phyloP scores from a whole-genome alignment of 2,888 invertebrate genomes.

The Drosophila buzzatii region DNA sequence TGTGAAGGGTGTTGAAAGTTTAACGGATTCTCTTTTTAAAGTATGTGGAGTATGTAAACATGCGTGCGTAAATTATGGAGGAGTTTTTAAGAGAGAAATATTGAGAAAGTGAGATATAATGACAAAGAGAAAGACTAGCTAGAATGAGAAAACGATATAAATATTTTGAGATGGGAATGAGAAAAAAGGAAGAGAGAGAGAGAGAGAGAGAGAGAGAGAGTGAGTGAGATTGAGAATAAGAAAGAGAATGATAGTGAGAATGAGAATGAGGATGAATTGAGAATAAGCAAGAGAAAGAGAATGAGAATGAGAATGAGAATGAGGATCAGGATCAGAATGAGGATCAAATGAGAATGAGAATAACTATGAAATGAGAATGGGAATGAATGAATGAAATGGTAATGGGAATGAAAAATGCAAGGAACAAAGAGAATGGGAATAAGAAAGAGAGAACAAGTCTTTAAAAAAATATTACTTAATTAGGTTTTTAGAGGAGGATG shows the following conservation, averaged over 20 bases:
- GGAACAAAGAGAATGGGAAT: no score
- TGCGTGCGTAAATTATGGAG: background rate
- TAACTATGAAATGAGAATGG: no score
- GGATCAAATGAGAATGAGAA: no score
- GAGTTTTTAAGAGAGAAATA: background rate
- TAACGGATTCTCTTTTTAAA: conserved; percentile 23
- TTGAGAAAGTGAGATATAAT: background rate
- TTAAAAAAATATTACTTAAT: background rate
- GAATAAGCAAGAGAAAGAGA: no score
- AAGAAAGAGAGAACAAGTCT: no score
- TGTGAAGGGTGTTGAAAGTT: conserved; percentile 58
- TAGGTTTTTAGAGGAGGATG: background rate
- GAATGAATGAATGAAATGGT: no score
- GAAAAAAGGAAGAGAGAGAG: background rate
- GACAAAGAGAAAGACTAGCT: background rate
- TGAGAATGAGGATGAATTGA: background rate
- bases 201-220: background rate
- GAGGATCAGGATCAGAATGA: no score
- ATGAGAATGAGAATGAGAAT: no score
- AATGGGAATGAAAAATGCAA: background rate
- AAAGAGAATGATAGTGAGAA: background rate
- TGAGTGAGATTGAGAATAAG: background rate
- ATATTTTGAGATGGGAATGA: background rate
- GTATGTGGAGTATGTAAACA: background rate
- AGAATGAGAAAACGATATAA: background rate